A percentile compares a stretch with the other conserved stretches of the same genome.
These are phyloP conservation scores for Calliphora vicina DNA, from an alignment of 1,140 invertebrate species.

Conservation along the genomic window DNA sequence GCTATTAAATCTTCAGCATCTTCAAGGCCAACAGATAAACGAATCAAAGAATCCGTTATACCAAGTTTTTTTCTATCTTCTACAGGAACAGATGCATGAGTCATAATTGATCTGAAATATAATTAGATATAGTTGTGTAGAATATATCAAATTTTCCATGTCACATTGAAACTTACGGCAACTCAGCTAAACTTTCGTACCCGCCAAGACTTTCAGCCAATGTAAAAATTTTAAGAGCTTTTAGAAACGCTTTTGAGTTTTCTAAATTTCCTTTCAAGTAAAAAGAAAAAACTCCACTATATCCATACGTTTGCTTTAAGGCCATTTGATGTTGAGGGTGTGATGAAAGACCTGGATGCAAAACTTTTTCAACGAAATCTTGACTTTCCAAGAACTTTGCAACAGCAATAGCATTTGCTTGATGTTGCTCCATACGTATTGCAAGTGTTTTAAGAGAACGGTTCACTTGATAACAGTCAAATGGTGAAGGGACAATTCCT, in stretches of 20 bases:
- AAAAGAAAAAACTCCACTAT: conserved; percentile 93
- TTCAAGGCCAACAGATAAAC: conserved; percentile 93
- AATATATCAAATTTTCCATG: no score
- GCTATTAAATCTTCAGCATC: conserved; percentile 83
- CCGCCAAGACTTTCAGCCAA: conserved; percentile 97
- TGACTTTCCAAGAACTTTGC: conserved; percentile 84
- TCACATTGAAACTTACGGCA: conserved; percentile 75
- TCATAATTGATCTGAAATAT: conserved; percentile 71
- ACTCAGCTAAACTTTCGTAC: conserved; percentile 89
- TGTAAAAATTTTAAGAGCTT: conserved; percentile 81
- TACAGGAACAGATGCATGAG: conserved; percentile 80
- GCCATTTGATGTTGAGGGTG: conserved; percentile 91
- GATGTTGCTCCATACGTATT: conserved; percentile 90
- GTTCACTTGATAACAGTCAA: conserved; percentile 94
- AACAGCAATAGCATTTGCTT: conserved; percentile 78
- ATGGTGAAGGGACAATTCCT: conserved; percentile 93
- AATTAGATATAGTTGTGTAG: background rate
- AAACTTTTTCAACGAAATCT: conserved; percentile 79
- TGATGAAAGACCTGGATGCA: conserved; percentile 87
- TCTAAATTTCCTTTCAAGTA: conserved; percentile 83
- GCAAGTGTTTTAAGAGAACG: conserved; percentile 94
- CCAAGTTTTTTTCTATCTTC: conserved; percentile 78
- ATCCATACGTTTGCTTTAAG: conserved; percentile 84
- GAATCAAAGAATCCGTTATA: conserved; percentile 86
- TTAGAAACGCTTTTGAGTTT: conserved; percentile 81